Evolutionary conservation across 2,888 invertebrate genomes (phyloP).

Genomic region (Dolichomitus sp.): DNA sequence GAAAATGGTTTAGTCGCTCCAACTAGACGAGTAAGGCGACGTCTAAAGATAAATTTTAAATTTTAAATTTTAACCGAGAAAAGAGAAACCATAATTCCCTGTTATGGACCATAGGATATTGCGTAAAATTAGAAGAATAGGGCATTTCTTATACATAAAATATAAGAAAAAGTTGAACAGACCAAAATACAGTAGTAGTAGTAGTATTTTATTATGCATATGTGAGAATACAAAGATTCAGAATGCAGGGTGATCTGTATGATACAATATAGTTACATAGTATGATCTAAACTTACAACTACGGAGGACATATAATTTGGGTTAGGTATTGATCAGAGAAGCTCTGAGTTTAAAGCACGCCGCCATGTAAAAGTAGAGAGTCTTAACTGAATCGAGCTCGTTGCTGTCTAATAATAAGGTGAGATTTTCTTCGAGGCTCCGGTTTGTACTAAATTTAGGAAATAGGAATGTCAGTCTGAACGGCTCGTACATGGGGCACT

Average conservation of each 20-base stretch:
- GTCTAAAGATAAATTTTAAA: too few relatives aligned
- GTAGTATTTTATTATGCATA: constrained; percentile 11
- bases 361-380: constrained; percentile 12
- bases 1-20: too few relatives aligned
- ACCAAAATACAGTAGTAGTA: too few relatives aligned
- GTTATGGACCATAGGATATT: too few relatives aligned
- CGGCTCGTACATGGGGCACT: constrained; percentile 8
- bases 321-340: constrained; percentile 7
- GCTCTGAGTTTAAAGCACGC: constrained; percentile 7
- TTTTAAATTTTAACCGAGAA: too few relatives aligned
- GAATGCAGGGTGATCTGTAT: constrained; percentile 7
- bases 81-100: too few relatives aligned
- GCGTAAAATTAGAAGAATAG: too few relatives aligned
- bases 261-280: neutral
- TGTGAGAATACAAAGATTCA: constrained; percentile 11
- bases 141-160: too few relatives aligned
- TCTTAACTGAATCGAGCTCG: constrained; percentile 2
- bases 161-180: too few relatives aligned
- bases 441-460: constrained; percentile 2
- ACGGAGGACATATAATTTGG: neutral
- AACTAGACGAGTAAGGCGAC: too few relatives aligned
- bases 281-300: too few relatives aligned
- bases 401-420: neutral
- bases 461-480: neutral
- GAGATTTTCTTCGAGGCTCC: neutral